phyloP scores from a whole-genome alignment of 2,888 invertebrate species.

The Stegana nigrithorax region DNA sequence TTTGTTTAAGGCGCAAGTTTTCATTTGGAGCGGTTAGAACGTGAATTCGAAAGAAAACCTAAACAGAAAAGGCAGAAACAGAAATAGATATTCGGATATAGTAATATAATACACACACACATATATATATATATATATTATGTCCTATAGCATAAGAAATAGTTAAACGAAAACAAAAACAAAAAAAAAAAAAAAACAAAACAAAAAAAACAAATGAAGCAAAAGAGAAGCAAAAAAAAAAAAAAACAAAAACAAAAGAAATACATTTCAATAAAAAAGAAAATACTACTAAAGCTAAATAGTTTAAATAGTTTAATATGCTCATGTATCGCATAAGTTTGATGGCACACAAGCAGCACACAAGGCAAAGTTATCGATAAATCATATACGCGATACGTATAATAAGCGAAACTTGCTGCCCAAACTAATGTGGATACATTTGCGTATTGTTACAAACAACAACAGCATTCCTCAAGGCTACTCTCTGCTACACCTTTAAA shows the following conservation, averaged over 20 bases:
- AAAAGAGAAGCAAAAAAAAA: too few species aligned
- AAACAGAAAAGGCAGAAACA: neutral
- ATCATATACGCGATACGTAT: neutral
- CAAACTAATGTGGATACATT: neutral
- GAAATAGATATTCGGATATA: constrained; percentile 3
- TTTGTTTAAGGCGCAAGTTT: too few species aligned
- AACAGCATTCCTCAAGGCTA: constrained; percentile 14
- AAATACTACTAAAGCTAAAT: neutral
- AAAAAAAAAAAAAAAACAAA: neutral
- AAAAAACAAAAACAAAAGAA: neutral
- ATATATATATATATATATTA: too few species aligned
- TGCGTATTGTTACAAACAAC: constrained; percentile 17
- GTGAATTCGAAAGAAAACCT: constrained; percentile 18
- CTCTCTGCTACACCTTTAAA: neutral
- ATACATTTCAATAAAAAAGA: too few species aligned
- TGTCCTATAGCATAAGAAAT: constrained; percentile 4
- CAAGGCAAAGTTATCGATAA: too few species aligned
- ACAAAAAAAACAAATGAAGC: neutral
- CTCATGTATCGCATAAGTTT: too few species aligned
- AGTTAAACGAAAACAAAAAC: neutral
- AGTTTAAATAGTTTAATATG: neutral
- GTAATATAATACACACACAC: too few species aligned
- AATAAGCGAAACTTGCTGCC: neutral
- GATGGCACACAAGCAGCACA: too few species aligned
- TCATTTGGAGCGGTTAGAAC: too few species aligned